A percentile compares a stretch with the other conserved stretches of the same genome.
These are phyloP conservation scores for Nettapus auritus DNA, from an alignment of 2,113 vertebrate genomes.

Conservation along the genomic window DNA sequence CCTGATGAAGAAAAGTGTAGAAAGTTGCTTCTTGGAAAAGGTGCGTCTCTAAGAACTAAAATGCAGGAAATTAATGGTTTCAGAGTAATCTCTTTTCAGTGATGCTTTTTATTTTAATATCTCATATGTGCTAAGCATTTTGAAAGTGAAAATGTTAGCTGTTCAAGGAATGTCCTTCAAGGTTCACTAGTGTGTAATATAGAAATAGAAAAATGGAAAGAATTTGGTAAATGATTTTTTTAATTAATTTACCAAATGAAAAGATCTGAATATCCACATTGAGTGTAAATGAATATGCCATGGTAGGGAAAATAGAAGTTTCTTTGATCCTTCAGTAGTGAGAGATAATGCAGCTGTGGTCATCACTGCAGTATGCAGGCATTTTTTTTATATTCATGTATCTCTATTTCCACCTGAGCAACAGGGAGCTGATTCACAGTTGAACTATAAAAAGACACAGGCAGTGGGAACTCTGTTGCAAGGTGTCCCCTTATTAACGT, in stretches of 20 bases:
- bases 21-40: background rate
- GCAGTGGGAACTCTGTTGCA: background rate
- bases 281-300: background rate
- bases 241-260: background rate
- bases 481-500: background rate
- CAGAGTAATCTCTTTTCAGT: background rate
- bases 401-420: background rate
- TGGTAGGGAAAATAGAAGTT: background rate
- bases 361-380: background rate
- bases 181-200: background rate
- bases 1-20: background rate
- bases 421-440: background rate
- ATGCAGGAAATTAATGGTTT: background rate
- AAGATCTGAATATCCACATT: background rate
- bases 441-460: background rate
- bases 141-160: background rate
- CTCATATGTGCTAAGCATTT: background rate
- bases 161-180: background rate
- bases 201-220: background rate
- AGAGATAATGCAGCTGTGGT: background rate
- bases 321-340: background rate
- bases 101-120: background rate
- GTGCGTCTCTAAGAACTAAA: background rate
- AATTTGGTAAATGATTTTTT: no score
- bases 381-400: background rate